phyloP scores from a whole-genome alignment of 2,888 invertebrate genomes.

The Coelopa pilipes region DNA sequence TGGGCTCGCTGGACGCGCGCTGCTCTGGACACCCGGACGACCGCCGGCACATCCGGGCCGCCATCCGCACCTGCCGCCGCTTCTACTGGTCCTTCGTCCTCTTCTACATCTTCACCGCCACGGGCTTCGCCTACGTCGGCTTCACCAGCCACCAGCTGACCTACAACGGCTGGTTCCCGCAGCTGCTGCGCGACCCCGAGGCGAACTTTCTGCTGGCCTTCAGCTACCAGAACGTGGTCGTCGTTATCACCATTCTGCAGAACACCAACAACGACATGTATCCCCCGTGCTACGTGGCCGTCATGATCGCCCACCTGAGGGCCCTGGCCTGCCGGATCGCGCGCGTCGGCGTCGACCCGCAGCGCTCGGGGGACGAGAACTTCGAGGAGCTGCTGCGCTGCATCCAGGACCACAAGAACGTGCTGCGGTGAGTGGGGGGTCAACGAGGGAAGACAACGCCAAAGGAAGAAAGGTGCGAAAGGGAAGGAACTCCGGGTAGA shows the following conservation, averaged over 20 bases:
- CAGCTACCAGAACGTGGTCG: conserved; percentile 39
- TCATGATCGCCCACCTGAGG: conserved; percentile 47
- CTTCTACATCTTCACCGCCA: conserved; percentile 36
- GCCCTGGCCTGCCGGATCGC: conserved; percentile 45
- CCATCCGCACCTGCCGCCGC: conserved; percentile 40
- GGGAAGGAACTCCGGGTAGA: no score
- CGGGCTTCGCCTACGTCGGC: conserved; percentile 42
- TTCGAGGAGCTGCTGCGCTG: conserved; percentile 47
- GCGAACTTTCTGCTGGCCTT: conserved; percentile 40
- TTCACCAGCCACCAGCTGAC: conserved; percentile 37
- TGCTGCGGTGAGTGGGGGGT: conserved; percentile 44
- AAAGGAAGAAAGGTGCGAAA: no score
- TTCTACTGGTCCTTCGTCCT: conserved; percentile 40
- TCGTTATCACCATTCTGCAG: conserved; percentile 37
- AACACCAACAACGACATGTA: conserved; percentile 46
- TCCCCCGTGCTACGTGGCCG: conserved; percentile 45
- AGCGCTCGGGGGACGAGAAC: conserved; percentile 37
- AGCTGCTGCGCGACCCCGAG: conserved; percentile 38
- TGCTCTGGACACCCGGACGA: conserved; percentile 37
- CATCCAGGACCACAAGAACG: conserved; percentile 47
- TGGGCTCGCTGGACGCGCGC: conserved; percentile 44
- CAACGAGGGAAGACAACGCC: background rate
- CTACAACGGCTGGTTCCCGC: conserved; percentile 47
- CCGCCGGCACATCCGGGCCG: conserved; percentile 38
- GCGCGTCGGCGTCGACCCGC: conserved; percentile 44